Base-by-base conservation (phyloP, 1,140 invertebrate genomes). In the Hormaphis cornu region DNA sequence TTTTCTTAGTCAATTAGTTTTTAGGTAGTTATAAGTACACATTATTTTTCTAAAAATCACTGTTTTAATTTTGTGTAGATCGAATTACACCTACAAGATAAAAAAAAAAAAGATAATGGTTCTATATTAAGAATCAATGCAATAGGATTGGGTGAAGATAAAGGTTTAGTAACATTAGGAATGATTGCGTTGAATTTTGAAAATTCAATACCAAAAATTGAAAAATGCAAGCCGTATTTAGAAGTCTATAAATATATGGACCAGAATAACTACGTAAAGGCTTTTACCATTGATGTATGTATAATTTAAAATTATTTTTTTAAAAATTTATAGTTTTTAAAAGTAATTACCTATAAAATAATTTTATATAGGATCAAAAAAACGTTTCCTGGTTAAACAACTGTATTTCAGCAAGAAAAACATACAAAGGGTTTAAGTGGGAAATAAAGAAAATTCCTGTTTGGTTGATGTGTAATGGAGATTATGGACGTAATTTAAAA, bases 391-490 rank as follows among this genome's bases (percentile, higher is more conserved):
- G 76, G 16, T 86, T 84, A 84, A 78, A 78, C 72, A 76, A 79
- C n/a, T 82, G 86, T 72, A 77, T 77, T 14, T n/a, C n/a, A n/a
- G n/a, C n/a, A n/a, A n/a, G n/a, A n/a, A n/a, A n/a, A n/a, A n/a
- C n/a, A n/a, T n/a, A n/a, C n/a, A n/a, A n/a, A n/a, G n/a, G n/a
- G n/a, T n/a, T n/a, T n/a, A n/a, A n/a, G n/a, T n/a, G n/a, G n/a
- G n/a, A n/a, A n/a, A n/a, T n/a, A n/a, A n/a, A n/a, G n/a, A n/a
- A n/a, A n/a, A 76, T 85, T 12, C 76, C 80, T 30, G 76, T 84
- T 1, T 74, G 81, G 44, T 77, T 79, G 5, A 73, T 87, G 16
- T 86, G 84, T 75, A 83, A 83, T 76, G 84, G 83, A 18, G 84
- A 87, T 74, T 79, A 81, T 73, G 81, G 85, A 69, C 78, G 84